Evolutionary conservation across 2,888 invertebrate species (phyloP), one percentile per base, ranked within the genome.

Genomic region (Teinopalpus imperialis): DNA sequence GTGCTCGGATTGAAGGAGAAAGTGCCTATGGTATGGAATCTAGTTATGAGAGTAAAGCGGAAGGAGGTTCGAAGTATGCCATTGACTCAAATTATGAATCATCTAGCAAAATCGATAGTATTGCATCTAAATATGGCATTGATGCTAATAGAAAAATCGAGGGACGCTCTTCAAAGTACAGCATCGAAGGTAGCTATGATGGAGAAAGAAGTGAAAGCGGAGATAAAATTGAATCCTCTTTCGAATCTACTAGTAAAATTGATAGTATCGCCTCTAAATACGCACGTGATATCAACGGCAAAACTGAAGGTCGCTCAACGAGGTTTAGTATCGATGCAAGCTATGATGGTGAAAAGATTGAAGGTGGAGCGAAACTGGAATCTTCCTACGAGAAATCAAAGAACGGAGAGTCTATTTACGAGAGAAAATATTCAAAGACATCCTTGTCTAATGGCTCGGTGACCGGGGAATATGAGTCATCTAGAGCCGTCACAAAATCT

Each of bases 91-190:
- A 57, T 6, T 63, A 63, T 16, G 68, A 72, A 9, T 54, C 63
- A 10, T 71, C 66, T 16, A 79, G 75, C 53, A 79, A 78, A 52
- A 61, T 74, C 24, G 73, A 76, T 40, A 74, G 69, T 42, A 76
- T 78, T 34, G 74, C 79, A 1, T 74, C 80, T 2, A 81, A 79
- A 43, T 81, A 80, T 43, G 80, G 79, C 6, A 61, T 78, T n/a
- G 78, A 81, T 16, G 68, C 74, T 7, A 76, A 68, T 53, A 40
- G 50, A 24, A 57, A 51, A 30, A 30, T 56, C 5, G 57, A 61
- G 40, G 54, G 57, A 10, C 53, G 54, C 6, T 56, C 61, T 3
- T 54, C 52, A 1, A 58, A 61, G 27, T 50, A 56, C 6, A 58
- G 51, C 27, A 51, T 61, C 16, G 59, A 64, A 37, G 43, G 54